Evolutionary conservation across 2,888 invertebrate genomes (phyloP), one percentile per base, ranked within the genome.

Genomic region (Smittia aterrima): DNA sequence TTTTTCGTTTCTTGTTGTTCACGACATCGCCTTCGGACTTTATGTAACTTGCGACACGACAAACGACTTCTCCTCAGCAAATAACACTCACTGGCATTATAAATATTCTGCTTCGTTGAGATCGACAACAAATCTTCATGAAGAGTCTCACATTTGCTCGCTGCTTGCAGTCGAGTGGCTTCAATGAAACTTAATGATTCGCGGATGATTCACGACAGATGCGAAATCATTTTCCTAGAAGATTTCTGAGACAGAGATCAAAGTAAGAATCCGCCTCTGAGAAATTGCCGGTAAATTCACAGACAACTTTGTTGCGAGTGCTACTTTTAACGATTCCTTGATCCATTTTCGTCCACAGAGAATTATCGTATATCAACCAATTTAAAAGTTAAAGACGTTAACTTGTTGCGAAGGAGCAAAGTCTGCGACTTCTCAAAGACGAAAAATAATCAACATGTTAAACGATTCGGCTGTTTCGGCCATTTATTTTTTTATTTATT

Each of bases 331-430:
- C 4, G 54, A 78, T 0, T 80, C 83, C 82, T 75, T 83, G 82
- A 79, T 79, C 70, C 83, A 81, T 76, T 81, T 82, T 7, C 78
- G 79, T 76, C 79, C 81, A 66, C 81, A 81, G 22, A 22, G n/a
- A 68, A 47, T 68, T 13, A 25, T 66, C 22, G 20, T 64, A 1
- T 64, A 64, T 25, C 25, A 40, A 66, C 6, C 47, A 6, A 11
- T 47, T 13, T n/a, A 47, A 47, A 66, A 11, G 20, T 22, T 32
- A 24, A 32, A 25, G 20, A 25, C n/a, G n/a, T n/a, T n/a, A n/a
- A n/a, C n/a, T n/a, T n/a, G n/a, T n/a, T n/a, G 16, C 20, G 58
- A 64, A 13, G 9, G 27, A 25, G 4, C n/a, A 27, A 64, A 64
- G 27, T 64, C 24, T 64, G 64, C n/a, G 3, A 64, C 4, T 25